Base-by-base conservation (phyloP, 1,140 invertebrate genomes). In the Drosophila arawakana region DNA sequence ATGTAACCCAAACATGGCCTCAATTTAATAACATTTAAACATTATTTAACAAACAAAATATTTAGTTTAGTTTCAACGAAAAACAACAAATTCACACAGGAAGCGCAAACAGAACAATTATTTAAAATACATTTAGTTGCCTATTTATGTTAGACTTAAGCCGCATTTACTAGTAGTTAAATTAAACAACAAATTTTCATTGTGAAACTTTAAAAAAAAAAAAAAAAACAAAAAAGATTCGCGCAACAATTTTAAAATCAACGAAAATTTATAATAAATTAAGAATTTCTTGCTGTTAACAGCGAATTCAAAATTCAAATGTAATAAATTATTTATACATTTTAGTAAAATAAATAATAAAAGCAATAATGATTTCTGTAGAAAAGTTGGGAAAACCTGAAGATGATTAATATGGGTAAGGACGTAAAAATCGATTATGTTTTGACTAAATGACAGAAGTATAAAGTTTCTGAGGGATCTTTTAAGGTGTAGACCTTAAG, bases 131-230 rank as follows among this genome's bases (percentile, higher is more conserved):
- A 89, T 84, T 88, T 83, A 88, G 83, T 84, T 83, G 80, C 84
- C 80, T 88, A 88, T 88, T 88, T 88, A 88, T 91, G 77, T 73
- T 91, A 88, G 83, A 70, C 34, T 70, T 91, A 91, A 91, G 90
- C 81, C 78, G 90, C 90, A 91, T 91, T 91, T 91, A 91, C 78
- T 91, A 91, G 90, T 84, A 79, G 80, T 76, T 91, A 91, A 90
- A 63, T 76, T 68, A 72, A 79, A 71, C 66, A 68, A 80, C 67
- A 73, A 80, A 85, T 73, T 71, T 73, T 49, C 47, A 70, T 72
- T 61, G 67, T 44, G 65, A 35, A 57, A 43, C 34, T 10, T 30
- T 5, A 30, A 30, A 30, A 30, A 30, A 1, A 5, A 30, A 30
- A 6, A 30, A 30, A 3, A 25, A 3, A 25, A 47, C 49, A 34